Evolutionary conservation across 2,888 invertebrate genomes (phyloP).

Genomic region (Philereme vetulata): DNA sequence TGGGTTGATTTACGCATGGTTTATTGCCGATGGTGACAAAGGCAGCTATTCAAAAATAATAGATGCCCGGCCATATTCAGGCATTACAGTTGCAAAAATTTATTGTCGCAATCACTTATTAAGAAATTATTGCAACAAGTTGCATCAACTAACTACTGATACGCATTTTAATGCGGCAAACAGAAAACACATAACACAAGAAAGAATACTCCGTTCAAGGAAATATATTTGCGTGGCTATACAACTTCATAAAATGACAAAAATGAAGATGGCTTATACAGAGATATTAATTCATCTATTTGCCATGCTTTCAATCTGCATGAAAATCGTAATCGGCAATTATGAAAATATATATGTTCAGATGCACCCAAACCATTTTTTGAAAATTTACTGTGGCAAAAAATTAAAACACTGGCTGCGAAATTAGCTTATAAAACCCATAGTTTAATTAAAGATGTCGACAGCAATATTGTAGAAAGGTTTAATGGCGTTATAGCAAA

Average conservation of each 20-base stretch:
- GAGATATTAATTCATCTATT: slow-evolving; percentile 17
- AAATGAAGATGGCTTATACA: slow-evolving; percentile 14
- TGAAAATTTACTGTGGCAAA: slow-evolving; percentile 1
- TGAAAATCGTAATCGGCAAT: slow-evolving; percentile 14
- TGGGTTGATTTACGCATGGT: slow-evolving; percentile 33
- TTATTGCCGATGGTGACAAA: slow-evolving; percentile 37
- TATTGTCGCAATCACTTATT: slow-evolving; percentile 26
- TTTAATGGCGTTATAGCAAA: slow-evolving; percentile 18
- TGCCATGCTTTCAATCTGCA: slow-evolving; percentile 13
- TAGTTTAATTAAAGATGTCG: slow-evolving; percentile 17
- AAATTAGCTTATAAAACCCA: slow-evolving; percentile 1
- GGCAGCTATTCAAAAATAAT: slow-evolving; percentile 36
- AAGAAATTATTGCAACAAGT: slow-evolving; percentile 31
- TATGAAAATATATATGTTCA: slow-evolving; percentile 4
- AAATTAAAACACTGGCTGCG: slow-evolving; percentile 2
- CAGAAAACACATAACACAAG: slow-evolving; percentile 10
- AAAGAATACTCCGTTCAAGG: slow-evolving; percentile 10
- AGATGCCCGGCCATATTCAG: slow-evolving; percentile 31
- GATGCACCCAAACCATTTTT: slow-evolving; percentile 3
- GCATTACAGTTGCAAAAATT: slow-evolving; percentile 36
- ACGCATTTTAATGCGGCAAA: slow-evolving; percentile 5
- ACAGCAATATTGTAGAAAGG: slow-evolving; percentile 15
- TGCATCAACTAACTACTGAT: slow-evolving; percentile 9
- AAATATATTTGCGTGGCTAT: slow-evolving; percentile 16
- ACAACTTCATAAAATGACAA: slow-evolving; percentile 9